Percentiles rank a stretch among this genome's conserved stretches.
These are phyloP conservation scores for Tiphia femorata DNA, from an alignment of 2,888 invertebrate species.

Conservation along the genomic window DNA sequence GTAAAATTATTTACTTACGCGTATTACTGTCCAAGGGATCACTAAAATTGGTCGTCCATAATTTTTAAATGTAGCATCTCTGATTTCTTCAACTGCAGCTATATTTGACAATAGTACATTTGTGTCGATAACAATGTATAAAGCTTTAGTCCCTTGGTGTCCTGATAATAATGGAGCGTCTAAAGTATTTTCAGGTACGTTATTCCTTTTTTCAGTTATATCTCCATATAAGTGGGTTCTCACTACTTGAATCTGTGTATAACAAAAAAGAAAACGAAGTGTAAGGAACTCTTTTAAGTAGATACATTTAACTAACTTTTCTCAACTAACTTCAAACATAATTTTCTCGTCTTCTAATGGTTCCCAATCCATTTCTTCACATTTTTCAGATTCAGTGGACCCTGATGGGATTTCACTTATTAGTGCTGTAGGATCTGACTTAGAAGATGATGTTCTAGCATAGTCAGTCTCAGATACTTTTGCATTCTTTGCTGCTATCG, in stretches of 20 bases:
- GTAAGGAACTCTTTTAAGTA: too few relatives aligned
- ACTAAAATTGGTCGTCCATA: conserved; percentile 59
- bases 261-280: too few relatives aligned
- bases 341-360: conserved; percentile 63
- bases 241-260: conserved; percentile 53
- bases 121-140: conserved; percentile 66
- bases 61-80: conserved; percentile 49
- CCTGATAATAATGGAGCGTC: conserved; percentile 24
- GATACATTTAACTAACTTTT: too few relatives aligned
- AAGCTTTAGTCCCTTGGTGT: conserved; percentile 25
- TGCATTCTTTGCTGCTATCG: not conserved
- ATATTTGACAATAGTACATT: conserved; percentile 66
- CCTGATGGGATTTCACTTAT: too few relatives aligned
- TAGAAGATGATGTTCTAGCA: too few relatives aligned
- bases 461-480: too few relatives aligned
- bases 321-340: conserved; percentile 51
- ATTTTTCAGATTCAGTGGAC: conserved; percentile 29
- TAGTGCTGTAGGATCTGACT: too few relatives aligned
- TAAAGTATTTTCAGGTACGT: conserved; percentile 40
- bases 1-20: conserved; percentile 37
- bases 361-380: conserved; percentile 68
- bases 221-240: conserved; percentile 53
- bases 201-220: conserved; percentile 8
- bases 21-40: conserved; percentile 64
- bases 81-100: conserved; percentile 51